Evolutionary conservation across 2,888 invertebrate species (phyloP), one percentile per base, ranked within the genome.

Genomic region (Agrochola lota): DNA sequence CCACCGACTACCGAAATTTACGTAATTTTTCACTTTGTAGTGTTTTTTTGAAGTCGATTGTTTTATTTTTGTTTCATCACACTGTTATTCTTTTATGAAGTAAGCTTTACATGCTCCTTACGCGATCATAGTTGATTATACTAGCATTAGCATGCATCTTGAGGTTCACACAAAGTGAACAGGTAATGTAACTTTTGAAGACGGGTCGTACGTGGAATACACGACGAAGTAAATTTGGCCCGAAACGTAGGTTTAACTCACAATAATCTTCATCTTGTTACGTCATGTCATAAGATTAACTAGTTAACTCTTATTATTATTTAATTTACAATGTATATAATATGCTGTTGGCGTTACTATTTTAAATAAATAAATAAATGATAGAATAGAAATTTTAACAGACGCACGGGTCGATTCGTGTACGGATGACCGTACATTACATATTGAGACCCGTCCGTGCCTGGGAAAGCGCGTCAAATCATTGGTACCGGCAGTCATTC

Each of bases 131-230:
- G 62, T 77, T 77, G 43, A 68, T 77, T 68, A 75, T 55, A 67
- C 62, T 26, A 7, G 30, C 57, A 59, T 71, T 71, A 81, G 35
- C 30, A 71, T 81, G 81, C 80, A 70, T 59, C 59, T 68, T 55
- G 59, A 59, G 23, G 46, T 67, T 67, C 23, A 49, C 59, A 57
- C 60, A 74, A 77, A 77, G 70, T 49, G 74, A 59, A 49, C 40
- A 71, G 59, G 68, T 71, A 46, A 82, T 57, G 59, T 83, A 69
- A 83, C 43, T 74, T 79, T 74, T 74, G 60, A 55, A 74, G 71
- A 72, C 64, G 71, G 69, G 79, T 59, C 17, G 67, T 63, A 71
- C 81, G 81, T 82, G 83, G 78, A 78, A 83, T 78, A 74, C 55
- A 63, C 0, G 57, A n/a, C 11, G 66, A n/a, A 40, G 66, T 20